These are phyloP conservation scores for Aphodius granarius DNA, from an alignment of 2,888 invertebrate species.

Conservation along the genomic window DNA sequence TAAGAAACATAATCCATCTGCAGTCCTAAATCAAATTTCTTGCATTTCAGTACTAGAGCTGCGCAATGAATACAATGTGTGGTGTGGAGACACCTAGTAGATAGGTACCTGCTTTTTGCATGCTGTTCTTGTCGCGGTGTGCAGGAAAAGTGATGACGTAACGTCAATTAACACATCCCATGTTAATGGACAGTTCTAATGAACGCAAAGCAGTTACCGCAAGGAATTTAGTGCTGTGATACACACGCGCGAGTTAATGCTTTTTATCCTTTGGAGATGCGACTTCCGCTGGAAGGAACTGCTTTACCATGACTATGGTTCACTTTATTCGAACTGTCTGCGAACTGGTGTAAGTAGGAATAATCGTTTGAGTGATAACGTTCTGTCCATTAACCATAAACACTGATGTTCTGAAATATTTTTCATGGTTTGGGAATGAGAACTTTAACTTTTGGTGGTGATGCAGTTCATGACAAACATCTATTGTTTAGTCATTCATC, in stretches of 20 bases:
- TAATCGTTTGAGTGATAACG: background rate
- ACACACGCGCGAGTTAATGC: background rate
- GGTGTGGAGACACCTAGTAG: background rate
- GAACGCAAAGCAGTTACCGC: background rate
- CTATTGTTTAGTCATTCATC: background rate
- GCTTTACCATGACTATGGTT: slow-evolving; percentile 6
- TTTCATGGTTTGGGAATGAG: background rate
- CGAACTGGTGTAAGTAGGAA: slow-evolving; percentile 5
- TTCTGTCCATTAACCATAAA: background rate
- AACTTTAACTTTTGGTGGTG: background rate
- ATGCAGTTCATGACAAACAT: background rate
- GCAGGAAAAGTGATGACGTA: slow-evolving; percentile 1
- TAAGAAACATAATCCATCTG: background rate
- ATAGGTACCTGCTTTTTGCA: background rate
- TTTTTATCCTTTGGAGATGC: background rate
- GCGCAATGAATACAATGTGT: no score
- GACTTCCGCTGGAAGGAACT: background rate
- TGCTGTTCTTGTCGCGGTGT: background rate
- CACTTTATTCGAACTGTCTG: slow-evolving; percentile 5
- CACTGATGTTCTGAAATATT: no score
- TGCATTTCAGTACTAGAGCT: background rate
- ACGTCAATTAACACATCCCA: background rate
- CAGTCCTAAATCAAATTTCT: background rate
- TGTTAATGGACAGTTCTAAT: background rate
- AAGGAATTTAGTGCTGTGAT: background rate